These are phyloP conservation scores for Leucophenga varia DNA, from an alignment of 1,140 invertebrate genomes.

Conservation along the genomic window DNA sequence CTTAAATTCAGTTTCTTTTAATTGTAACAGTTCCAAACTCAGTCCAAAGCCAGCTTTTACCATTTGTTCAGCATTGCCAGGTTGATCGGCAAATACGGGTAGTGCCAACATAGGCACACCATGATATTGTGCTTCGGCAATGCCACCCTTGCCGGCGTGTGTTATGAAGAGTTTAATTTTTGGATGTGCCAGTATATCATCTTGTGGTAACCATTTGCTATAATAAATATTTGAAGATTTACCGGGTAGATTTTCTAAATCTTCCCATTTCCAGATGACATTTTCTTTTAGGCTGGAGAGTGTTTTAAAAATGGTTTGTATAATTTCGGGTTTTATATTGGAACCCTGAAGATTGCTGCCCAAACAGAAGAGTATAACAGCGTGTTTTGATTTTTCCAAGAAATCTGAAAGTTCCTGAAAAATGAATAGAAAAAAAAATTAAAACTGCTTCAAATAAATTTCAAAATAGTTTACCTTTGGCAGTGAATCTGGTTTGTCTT, in stretches of 20 bases:
- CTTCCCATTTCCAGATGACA: constrained; percentile 63
- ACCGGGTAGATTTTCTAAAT: constrained; percentile 36
- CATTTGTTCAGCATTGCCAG: constrained; percentile 57
- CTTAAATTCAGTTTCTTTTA: constrained; percentile 22
- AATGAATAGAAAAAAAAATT: too few species aligned
- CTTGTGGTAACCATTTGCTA: constrained; percentile 68
- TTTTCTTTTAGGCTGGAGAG: constrained; percentile 57
- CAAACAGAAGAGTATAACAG: constrained; percentile 62
- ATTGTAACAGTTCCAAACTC: constrained; percentile 27
- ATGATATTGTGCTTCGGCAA: constrained; percentile 68
- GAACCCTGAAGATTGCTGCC: constrained; percentile 57
- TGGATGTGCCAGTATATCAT: constrained; percentile 64
- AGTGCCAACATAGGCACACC: constrained; percentile 68
- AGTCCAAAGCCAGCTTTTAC: constrained; percentile 55
- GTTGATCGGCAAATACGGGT: constrained; percentile 66
- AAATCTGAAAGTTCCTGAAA: too few species aligned
- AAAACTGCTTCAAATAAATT: too few species aligned
- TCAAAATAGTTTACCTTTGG: constrained; percentile 29
- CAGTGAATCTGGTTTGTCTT: constrained; percentile 30
- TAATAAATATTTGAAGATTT: constrained; percentile 63
- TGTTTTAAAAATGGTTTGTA: constrained; percentile 50
- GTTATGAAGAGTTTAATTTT: constrained; percentile 69
- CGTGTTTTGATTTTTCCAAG: constrained; percentile 43
- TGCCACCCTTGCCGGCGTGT: constrained; percentile 67
- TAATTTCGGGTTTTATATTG: constrained; percentile 43